Evolutionary conservation across 2,113 vertebrate genomes (phyloP).

Genomic region (Oreotrochilus melanogaster): DNA sequence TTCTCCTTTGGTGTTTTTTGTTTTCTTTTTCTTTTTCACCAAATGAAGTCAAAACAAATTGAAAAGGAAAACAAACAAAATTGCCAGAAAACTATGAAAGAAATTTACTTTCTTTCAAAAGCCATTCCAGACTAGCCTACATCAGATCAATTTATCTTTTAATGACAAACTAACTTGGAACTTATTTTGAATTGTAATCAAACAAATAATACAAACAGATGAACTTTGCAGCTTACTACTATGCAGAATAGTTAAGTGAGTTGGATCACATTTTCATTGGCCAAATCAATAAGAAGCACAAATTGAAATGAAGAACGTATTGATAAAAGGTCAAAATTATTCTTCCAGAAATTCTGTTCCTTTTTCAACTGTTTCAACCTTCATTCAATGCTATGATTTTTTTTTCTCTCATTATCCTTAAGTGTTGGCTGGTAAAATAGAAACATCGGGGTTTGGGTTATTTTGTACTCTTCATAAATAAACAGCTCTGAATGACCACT

Average conservation of each 20-base stretch:
- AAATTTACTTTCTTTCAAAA: neutral
- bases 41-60: neutral
- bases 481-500: constrained; percentile 3
- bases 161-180: neutral
- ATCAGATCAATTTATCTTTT: neutral
- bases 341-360: neutral
- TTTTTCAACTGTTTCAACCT: neutral
- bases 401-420: neutral
- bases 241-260: neutral
- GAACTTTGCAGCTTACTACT: neutral
- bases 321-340: neutral
- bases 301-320: neutral
- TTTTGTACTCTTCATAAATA: constrained; percentile 14
- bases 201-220: neutral
- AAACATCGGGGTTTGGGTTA: neutral
- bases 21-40: neutral
- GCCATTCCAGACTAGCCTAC: neutral
- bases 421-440: neutral
- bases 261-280: neutral
- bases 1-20: neutral
- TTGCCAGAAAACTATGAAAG: fast-evolving
- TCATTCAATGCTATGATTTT: neutral
- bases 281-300: neutral
- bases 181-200: neutral
- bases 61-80: neutral